phyloP scores from a whole-genome alignment of 92 coral and sea anemone genomes.

The Palythoa caribaeorum region DNA sequence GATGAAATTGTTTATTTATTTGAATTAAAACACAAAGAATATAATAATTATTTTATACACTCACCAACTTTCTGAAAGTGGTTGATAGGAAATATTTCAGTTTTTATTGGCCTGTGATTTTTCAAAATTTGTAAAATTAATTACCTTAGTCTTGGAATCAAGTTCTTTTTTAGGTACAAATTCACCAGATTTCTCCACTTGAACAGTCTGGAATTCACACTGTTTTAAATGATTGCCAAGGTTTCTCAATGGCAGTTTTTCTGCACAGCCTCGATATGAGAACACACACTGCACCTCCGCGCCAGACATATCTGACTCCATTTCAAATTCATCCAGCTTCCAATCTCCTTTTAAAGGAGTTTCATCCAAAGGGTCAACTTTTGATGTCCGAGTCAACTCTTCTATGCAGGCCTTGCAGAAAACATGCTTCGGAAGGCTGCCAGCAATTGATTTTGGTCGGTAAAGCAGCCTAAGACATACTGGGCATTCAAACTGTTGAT shows the following conservation, averaged over 20 bases:
- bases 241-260: conserved; percentile 69
- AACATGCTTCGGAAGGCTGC: conserved; percentile 79
- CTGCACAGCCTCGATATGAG: conserved; percentile 86
- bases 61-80: no score
- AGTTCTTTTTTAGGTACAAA: conserved; percentile 73
- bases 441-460: conserved; percentile 86
- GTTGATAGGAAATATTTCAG: background rate
- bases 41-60: no score
- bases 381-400: conserved; percentile 93
- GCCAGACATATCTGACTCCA: conserved; percentile 74
- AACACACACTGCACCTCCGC: conserved; percentile 73
- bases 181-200: conserved; percentile 87
- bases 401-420: conserved; percentile 92
- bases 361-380: conserved; percentile 89
- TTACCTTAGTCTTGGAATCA: conserved; percentile 86
- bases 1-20: no score
- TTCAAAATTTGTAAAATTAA: background rate
- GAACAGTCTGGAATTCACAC: conserved; percentile 80
- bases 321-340: conserved; percentile 77
- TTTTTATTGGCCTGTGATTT: no score
- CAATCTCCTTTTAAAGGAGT: conserved; percentile 76
- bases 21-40: no score
- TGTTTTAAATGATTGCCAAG: conserved; percentile 81
- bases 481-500: conserved; percentile 77
- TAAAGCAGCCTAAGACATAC: conserved; percentile 83